Evolutionary conservation across 2,888 invertebrate genomes (phyloP).

Genomic region (Drosophila robusta): DNA sequence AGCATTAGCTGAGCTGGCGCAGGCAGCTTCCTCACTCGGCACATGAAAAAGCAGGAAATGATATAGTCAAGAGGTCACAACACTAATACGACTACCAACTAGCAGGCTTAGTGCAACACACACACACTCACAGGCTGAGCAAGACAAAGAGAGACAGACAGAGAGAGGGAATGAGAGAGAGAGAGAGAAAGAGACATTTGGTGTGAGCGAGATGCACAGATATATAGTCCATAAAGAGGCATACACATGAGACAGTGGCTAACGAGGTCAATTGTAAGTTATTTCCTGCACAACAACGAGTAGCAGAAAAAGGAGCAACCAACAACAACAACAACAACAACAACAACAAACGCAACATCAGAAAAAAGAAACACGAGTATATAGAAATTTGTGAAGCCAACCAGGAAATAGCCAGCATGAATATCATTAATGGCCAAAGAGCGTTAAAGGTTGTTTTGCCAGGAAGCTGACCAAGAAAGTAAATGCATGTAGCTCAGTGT

Average conservation of each 20-base stretch:
- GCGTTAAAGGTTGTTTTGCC: constrained; percentile 30
- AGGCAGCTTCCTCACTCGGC: constrained; percentile 40
- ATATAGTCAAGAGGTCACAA: constrained; percentile 77
- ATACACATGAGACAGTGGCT: constrained; percentile 65
- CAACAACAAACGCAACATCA: constrained; percentile 19
- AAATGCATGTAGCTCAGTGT: not conserved
- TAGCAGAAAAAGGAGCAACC: constrained; percentile 32
- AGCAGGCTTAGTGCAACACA: constrained; percentile 51
- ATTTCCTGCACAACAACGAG: constrained; percentile 61
- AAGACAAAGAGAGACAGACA: constrained; percentile 14
- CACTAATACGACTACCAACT: constrained; percentile 64
- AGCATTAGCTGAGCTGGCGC: constrained; percentile 55
- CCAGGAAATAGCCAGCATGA: constrained; percentile 71
- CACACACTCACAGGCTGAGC: constrained; percentile 17
- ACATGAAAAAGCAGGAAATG: constrained; percentile 59
- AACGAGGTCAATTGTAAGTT: constrained; percentile 81
- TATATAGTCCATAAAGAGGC: constrained; percentile 52
- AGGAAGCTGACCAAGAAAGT: constrained; percentile 7
- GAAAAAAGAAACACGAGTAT: constrained; percentile 22
- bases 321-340: constrained; percentile 3
- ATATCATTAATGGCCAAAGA: constrained; percentile 68
- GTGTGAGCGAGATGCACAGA: constrained; percentile 20
- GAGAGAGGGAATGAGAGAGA: too few relatives aligned
- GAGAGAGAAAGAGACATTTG: constrained; percentile 17
- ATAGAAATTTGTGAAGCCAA: constrained; percentile 48